A percentile compares a stretch with the other conserved stretches of the same genome.
Evolutionary conservation across 2,888 invertebrate genomes (phyloP).

Genomic region (Xylocampa areola): DNA sequence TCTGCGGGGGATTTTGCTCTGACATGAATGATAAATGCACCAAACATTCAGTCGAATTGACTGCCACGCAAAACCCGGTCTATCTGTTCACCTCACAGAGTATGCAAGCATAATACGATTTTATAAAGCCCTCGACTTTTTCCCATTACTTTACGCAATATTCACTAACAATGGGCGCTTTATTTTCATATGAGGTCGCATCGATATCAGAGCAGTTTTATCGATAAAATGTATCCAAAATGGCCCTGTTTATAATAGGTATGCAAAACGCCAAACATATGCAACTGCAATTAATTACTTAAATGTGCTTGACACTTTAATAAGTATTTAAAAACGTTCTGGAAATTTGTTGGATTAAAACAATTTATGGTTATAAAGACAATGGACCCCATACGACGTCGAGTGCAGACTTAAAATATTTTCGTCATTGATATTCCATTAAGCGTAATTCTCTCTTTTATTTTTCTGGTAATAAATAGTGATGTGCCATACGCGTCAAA

Average conservation of each 20-base stretch:
- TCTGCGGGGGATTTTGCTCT: conserved; percentile 31
- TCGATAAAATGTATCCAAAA: conserved; percentile 73
- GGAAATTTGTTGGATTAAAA: conserved; percentile 49
- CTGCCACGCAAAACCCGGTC: conserved; percentile 36
- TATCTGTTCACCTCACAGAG: conserved; percentile 49
- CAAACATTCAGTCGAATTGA: conserved; percentile 49
- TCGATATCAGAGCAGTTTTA: conserved; percentile 74
- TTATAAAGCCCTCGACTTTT: conserved; percentile 48
- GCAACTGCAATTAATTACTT: conserved; percentile 62
- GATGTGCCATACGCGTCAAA: conserved; percentile 33
- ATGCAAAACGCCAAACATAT: conserved; percentile 66
- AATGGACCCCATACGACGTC: conserved; percentile 26
- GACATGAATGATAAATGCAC: conserved; percentile 47
- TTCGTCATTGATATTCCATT: conserved; percentile 60
- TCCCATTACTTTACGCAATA: conserved; percentile 57
- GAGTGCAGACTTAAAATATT: conserved; percentile 51
- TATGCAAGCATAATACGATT: conserved; percentile 46
- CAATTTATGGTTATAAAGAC: conserved; percentile 47
- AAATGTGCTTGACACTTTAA: conserved; percentile 57
- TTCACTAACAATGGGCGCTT: conserved; percentile 57
- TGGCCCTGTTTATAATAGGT: conserved; percentile 68
- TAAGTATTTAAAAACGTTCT: conserved; percentile 46
- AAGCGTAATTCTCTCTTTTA: conserved; percentile 40
- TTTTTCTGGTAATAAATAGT: conserved; percentile 54
- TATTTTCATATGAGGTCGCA: conserved; percentile 63